Evolutionary conservation across 1,140 invertebrate genomes (phyloP).

Genomic region (Eufriesea mexicana): DNA sequence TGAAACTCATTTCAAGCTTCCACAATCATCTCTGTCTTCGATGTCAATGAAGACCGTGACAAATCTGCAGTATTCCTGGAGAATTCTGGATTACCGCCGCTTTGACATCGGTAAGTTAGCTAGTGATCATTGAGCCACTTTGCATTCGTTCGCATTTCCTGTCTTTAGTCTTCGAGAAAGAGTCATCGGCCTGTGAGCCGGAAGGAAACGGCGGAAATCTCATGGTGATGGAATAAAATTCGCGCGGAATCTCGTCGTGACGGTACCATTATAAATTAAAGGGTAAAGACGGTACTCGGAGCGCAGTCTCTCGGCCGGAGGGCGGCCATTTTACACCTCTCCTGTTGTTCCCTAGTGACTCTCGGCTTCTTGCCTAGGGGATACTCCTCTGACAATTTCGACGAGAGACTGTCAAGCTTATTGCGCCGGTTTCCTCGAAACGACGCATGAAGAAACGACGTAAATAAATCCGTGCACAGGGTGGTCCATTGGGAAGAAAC

Average conservation of each 20-base stretch:
- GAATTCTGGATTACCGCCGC: neutral
- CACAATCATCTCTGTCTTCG: neutral
- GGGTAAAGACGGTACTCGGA: neutral
- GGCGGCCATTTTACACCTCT: conserved; percentile 27
- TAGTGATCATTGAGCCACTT: neutral
- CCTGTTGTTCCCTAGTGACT: neutral
- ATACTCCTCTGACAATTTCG: neutral
- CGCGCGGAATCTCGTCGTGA: neutral
- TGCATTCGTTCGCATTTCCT: neutral
- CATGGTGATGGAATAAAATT: neutral
- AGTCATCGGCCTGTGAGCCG: neutral
- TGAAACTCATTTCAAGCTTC: neutral
- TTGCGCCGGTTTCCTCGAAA: conserved; percentile 3
- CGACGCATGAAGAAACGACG: neutral
- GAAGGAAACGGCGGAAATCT: neutral
- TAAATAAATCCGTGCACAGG: neutral
- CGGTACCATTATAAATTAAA: conserved; percentile 28
- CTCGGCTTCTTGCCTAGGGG: neutral
- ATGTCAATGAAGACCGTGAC: neutral
- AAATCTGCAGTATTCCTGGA: neutral
- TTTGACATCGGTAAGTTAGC: too few relatives aligned
- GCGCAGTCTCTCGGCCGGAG: neutral
- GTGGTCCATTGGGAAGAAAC: neutral
- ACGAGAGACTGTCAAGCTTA: neutral
- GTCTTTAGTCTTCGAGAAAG: neutral